phyloP scores from a whole-genome alignment of 2,888 invertebrate genomes.

The Timema cristinae region DNA sequence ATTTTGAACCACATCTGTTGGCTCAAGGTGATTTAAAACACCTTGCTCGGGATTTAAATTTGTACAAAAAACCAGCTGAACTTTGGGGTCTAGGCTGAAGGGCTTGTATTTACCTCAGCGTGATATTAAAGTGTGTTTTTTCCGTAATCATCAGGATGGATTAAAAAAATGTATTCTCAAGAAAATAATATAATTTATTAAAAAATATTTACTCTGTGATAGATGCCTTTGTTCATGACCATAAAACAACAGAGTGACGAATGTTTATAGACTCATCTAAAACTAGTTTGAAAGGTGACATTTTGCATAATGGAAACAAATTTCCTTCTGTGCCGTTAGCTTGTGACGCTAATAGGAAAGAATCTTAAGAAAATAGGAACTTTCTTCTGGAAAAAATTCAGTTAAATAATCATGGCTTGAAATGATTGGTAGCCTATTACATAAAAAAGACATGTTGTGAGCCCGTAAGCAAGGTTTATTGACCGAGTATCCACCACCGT shows the following conservation, averaged over 20 bases:
- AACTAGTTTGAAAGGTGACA: too few relatives aligned
- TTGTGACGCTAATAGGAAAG: too few relatives aligned
- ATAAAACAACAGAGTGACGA: conserved; percentile 1
- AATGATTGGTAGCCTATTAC: too few relatives aligned
- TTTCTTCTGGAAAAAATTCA: too few relatives aligned
- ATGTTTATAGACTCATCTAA: too few relatives aligned
- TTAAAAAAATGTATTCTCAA: neutral
- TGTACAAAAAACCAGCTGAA: neutral
- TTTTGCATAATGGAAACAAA: too few relatives aligned
- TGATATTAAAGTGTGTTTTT: neutral
- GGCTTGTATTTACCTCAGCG: neutral
- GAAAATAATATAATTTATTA: neutral
- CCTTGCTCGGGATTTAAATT: conserved; percentile 3
- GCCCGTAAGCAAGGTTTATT: too few relatives aligned
- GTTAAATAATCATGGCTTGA: too few relatives aligned
- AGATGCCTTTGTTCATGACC: neutral
- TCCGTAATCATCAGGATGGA: neutral
- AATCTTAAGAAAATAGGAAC: too few relatives aligned
- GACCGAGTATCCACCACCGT: too few relatives aligned
- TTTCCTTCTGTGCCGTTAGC: too few relatives aligned
- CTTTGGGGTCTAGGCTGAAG: neutral
- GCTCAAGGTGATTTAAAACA: neutral
- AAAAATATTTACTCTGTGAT: neutral
- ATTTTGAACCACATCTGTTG: neutral
- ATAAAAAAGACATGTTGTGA: too few relatives aligned